phyloP scores from a whole-genome alignment of 2,113 vertebrate species.

The Engystomops pustulosus region DNA sequence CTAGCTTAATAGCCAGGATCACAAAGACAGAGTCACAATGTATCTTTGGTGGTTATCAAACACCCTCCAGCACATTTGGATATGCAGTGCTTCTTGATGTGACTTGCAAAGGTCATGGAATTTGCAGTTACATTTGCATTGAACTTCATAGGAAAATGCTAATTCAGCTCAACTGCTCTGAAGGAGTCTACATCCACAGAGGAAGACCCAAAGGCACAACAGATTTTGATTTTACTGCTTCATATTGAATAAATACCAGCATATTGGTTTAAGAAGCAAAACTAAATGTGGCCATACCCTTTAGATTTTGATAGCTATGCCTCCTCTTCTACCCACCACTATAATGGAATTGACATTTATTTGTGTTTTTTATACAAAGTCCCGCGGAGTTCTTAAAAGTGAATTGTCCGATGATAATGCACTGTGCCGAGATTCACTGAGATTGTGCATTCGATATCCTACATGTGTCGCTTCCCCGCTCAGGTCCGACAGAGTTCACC shows the following conservation, averaged over 20 bases:
- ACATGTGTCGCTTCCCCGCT: too few species aligned
- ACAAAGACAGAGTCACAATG: conserved; percentile 47
- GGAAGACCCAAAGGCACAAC: not conserved
- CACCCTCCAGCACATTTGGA: conserved; percentile 28
- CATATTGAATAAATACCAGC: not conserved
- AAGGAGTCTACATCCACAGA: not conserved
- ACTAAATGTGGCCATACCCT: not conserved
- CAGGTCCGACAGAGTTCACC: too few species aligned
- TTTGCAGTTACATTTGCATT: conserved; percentile 39
- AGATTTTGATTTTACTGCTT: not conserved
- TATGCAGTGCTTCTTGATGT: not conserved
- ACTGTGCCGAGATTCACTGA: too few species aligned
- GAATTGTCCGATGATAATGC: too few species aligned
- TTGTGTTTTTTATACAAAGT: too few species aligned
- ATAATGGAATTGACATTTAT: too few species aligned
- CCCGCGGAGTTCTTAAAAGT: too few species aligned
- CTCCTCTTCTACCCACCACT: too few species aligned
- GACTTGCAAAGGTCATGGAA: conserved; percentile 26
- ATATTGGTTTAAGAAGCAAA: not conserved
- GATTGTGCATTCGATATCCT: too few species aligned
- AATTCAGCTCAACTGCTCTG: not conserved
- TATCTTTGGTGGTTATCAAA: conserved; percentile 33
- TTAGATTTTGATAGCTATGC: too few species aligned
- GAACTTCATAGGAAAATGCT: conserved; percentile 9
- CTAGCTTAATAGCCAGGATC: conserved; percentile 46